Conservation (phyloP, 2,888 invertebrate genomes). For the Zele albiditarsus region DNA sequence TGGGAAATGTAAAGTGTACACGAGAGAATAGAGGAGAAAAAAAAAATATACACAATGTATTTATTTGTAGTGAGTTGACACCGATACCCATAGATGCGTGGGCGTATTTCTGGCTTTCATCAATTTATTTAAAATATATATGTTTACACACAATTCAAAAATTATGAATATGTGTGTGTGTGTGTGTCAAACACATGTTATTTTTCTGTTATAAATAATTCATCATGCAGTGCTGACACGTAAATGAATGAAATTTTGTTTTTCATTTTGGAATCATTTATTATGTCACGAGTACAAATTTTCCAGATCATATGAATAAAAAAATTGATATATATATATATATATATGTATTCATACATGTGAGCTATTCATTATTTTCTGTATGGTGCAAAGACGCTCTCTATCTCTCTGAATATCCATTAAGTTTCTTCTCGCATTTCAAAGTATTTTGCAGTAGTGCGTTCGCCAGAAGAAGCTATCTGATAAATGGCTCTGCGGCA, state of each 20-base stretch:
- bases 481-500: constrained; percentile 53
- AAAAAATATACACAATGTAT: not conserved
- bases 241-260: not conserved
- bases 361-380: constrained; percentile 1
- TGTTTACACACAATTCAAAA: not conserved
- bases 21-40: not conserved
- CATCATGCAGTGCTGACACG: not conserved
- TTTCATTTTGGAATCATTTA: not conserved
- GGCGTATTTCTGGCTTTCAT: not conserved
- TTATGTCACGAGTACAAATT: not conserved
- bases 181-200: not conserved
- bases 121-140: not conserved
- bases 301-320: not conserved
- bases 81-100: not conserved
- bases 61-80: not conserved
- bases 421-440: constrained; percentile 38
- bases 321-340: not conserved
- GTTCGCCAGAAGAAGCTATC: constrained; percentile 49
- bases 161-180: not conserved
- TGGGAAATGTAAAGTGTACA: not conserved
- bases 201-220: not conserved
- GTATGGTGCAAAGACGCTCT: not conserved
- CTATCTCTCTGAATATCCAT: constrained; percentile 32
- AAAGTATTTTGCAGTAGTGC: constrained; percentile 39
- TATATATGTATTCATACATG: not conserved